Evolutionary conservation across 1,140 invertebrate genomes (phyloP), one percentile per base, ranked within the genome.

Genomic region (Drosophila punjabiensis): DNA sequence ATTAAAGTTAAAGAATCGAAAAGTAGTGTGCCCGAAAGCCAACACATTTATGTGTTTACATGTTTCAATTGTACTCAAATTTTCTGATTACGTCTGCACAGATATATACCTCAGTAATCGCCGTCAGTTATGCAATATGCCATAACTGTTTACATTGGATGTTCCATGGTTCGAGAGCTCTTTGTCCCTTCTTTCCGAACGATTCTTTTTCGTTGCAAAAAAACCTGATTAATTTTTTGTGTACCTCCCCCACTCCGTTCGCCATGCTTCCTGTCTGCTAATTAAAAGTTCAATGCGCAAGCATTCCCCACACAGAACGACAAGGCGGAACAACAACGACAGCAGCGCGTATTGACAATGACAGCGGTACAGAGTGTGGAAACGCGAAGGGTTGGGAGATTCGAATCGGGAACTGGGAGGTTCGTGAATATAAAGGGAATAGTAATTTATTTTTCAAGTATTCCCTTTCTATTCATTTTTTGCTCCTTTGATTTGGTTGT

Each of bases 221-320:
- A 76, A 67, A 66, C 52, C 63, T 68, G 79, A 43, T 61, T 45
- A 43, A 63, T 30, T 63, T 30, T 18, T 24, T 68, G 58, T 48
- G 18, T 28, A 56, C 20, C 55, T 39, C 35, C 14, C 20, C 32
- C 55, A 11, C 41, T 30, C 33, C 41, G 43, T 39, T 48, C 24
- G 16, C 20, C 5, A 16, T 71, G 66, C 79, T 62, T 59, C 76
- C 56, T 45, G 60, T 52, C 28, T 77, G 65, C 82, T 85, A 85
- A 85, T 85, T 85, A 84, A 85, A 85, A 85, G 81, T 85, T 85
- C 81, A 84, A 85, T 85, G 82, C 67, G 77, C 82, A 85, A 85
- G 66, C 82, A 85, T 80, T 81, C 73, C 78, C 74, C 76, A 43
- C 61, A 71, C 69, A 76, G 47, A 58, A 39, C 35, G 37, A 58